Conservation (phyloP, 2,888 invertebrate genomes). For the Cheilosia pagana region DNA sequence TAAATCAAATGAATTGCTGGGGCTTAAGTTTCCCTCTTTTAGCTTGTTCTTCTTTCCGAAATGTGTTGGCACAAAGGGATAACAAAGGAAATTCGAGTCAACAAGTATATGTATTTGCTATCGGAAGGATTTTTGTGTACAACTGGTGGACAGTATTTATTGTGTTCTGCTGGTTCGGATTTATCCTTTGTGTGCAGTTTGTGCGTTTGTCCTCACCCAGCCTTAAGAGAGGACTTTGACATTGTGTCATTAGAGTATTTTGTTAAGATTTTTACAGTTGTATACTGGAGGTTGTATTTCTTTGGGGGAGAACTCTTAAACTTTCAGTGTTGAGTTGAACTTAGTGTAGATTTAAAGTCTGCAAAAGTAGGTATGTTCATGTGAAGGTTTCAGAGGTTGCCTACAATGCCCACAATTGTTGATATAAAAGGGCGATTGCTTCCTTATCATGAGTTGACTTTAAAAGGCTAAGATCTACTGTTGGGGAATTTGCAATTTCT, state of each 20-base stretch:
- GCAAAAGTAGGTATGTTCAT: no score
- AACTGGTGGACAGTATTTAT: not conserved
- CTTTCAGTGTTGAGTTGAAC: not conserved
- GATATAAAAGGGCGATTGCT: no score
- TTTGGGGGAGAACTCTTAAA: not conserved
- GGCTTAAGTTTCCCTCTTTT: slow-evolving; percentile 43
- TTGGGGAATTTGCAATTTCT: no score
- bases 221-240: not conserved
- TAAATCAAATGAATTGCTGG: slow-evolving; percentile 68
- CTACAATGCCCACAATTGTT: no score
- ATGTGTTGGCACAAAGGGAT: slow-evolving; percentile 19
- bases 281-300: not conserved
- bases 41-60: not conserved
- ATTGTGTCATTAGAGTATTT: not conserved
- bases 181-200: slow-evolving; percentile 5
- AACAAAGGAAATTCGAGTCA: slow-evolving; percentile 68
- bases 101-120: slow-evolving; percentile 54
- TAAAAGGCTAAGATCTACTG: no score
- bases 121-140: slow-evolving; percentile 48
- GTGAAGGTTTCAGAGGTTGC: no score
- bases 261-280: not conserved
- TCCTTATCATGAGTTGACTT: no score
- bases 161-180: slow-evolving; percentile 24
- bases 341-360: not conserved
- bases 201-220: not conserved